These are phyloP conservation scores for Acleris emargana DNA, from an alignment of 2,888 invertebrate genomes.

Conservation along the genomic window DNA sequence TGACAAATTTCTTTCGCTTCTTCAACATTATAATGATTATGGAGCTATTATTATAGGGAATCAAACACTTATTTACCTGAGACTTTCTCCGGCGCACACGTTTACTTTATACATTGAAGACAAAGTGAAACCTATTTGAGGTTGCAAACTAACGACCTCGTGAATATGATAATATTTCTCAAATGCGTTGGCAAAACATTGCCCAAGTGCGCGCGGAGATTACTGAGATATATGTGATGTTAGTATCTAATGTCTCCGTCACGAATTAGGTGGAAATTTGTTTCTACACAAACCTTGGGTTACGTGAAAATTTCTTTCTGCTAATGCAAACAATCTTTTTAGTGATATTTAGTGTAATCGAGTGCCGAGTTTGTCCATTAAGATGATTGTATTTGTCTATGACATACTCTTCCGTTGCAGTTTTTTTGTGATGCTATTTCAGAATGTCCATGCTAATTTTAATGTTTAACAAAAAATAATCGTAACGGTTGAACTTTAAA, in stretches of 20 bases:
- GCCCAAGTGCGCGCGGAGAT: slow-evolving; percentile 23
- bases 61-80: not conserved
- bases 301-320: slow-evolving; percentile 19
- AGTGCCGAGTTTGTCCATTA: no score
- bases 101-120: not conserved
- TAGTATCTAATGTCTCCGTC: slow-evolving; percentile 32
- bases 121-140: slow-evolving; percentile 24
- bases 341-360: no score
- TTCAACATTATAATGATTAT: no score
- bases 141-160: slow-evolving; percentile 33
- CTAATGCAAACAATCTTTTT: no score
- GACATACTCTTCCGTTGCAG: no score
- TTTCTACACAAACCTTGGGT: slow-evolving; percentile 22
- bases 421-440: no score
- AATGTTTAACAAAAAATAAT: no score
- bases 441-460: no score
- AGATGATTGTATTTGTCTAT: no score
- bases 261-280: slow-evolving; percentile 23
- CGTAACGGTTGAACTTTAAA: no score
- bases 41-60: no score
- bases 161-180: slow-evolving; percentile 32
- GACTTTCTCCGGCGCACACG: slow-evolving; percentile 20
- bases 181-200: slow-evolving; percentile 28
- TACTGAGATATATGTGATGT: slow-evolving; percentile 17
- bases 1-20: no score